Base-by-base conservation (phyloP, 2,797 vertebrate genomes). In the Aphelocoma californica region DNA sequence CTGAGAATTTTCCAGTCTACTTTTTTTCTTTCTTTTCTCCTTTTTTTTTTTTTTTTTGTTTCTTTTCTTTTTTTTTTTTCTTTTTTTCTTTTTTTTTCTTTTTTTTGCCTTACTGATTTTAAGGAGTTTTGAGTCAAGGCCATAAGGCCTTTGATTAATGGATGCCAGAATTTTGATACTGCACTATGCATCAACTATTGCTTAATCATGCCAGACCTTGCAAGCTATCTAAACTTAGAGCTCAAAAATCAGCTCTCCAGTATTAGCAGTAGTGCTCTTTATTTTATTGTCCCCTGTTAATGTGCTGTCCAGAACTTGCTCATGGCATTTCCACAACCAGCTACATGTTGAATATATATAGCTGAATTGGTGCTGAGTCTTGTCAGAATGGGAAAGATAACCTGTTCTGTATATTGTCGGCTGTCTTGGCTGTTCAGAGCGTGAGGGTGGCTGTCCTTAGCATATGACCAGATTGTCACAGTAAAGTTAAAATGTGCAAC, bases 11-110 rank as follows among this genome's bases (percentile, higher is more conserved):
- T 19, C 18, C 23, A 44, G 9, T 40, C 4, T 40, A 40, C 18
- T 38, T n/a, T 24, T 15, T 31, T 18, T 3, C 3, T 20, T 44
- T 38, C 3, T 42, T 24, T 38, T 15, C 1, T 18, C 1, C 13
- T 9, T 25, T 20, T 29, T 14, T 24, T 10, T 23, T 23, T 5
- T 14, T 23, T 34, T 34, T 34, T 34, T 34, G 34, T 34, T 34
- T 34, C 34, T 34, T 34, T 34, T 34, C 34, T 34, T 34, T 34
- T 34, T 34, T 34, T 34, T 34, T 34, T 34, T 34, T 34, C 34
- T 34, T 3, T 11, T 16, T 54, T 70, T 20, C 10, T 19, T 3
- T 11, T 18, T 54, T 65, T 18, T 15, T 38, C 4, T 11, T 17
- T 3, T 15, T 18, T 60, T 53, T 12, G 2, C 5, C 3, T 38